Conservation (phyloP, 1,140 invertebrate genomes). For the Atta colombica region DNA sequence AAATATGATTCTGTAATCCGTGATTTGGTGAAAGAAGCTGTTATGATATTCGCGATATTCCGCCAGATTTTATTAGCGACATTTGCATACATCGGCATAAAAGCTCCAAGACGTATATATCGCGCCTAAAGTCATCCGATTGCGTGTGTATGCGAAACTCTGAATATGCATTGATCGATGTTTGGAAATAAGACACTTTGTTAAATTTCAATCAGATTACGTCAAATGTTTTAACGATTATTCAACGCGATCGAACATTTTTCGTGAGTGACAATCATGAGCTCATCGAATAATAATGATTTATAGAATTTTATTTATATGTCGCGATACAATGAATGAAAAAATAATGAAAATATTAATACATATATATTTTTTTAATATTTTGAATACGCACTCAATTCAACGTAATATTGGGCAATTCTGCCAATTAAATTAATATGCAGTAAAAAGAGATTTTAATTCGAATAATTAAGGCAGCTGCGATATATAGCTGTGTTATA, state of each 20-base stretch:
- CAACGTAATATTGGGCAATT: neutral
- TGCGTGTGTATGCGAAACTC: neutral
- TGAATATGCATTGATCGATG: conserved; percentile 8
- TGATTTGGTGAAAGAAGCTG: conserved; percentile 41
- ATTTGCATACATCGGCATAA: conserved; percentile 35
- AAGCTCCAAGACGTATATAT: conserved; percentile 8
- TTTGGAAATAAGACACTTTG: conserved; percentile 10
- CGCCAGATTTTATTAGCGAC: conserved; percentile 57
- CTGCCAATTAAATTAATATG: conserved; percentile 12
- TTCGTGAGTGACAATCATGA: neutral
- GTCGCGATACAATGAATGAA: neutral
- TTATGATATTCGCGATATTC: conserved; percentile 28
- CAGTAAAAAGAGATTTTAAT: neutral
- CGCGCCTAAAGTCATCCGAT: neutral
- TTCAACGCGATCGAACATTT: conserved; percentile 23
- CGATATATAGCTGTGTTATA: neutral
- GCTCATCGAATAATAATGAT: conserved; percentile 24
- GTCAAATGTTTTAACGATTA: conserved; percentile 9
- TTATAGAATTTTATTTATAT: conserved; percentile 19
- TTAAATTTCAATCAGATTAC: conserved; percentile 18
- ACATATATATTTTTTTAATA: neutral
- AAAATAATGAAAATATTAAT: conserved; percentile 15
- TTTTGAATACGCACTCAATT: neutral
- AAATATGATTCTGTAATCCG: conserved; percentile 17
- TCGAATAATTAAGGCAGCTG: neutral